Percentiles rank a stretch among this genome's conserved stretches.
These are phyloP conservation scores for Sardina pilchardus DNA, from an alignment of 2,113 vertebrate genomes.

Conservation along the genomic window DNA sequence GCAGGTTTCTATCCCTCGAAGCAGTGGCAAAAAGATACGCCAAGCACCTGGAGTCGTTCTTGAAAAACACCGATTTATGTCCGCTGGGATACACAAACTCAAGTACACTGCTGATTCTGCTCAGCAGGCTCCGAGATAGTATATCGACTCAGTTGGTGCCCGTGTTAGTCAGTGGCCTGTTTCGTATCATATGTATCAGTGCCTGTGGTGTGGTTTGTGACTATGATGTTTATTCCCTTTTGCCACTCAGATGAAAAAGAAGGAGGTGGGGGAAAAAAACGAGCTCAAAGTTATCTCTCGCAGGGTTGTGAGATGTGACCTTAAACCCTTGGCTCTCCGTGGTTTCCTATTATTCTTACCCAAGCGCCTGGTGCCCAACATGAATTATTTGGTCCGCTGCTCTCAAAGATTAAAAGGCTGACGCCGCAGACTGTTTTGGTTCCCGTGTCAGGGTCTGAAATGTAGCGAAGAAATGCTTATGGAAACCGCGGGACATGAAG, in stretches of 20 bases:
- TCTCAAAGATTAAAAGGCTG: constrained; percentile 57
- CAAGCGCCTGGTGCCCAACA: constrained; percentile 38
- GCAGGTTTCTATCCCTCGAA: not conserved
- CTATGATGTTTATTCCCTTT: not conserved
- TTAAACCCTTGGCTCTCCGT: constrained; percentile 29
- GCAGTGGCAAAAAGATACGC: not conserved
- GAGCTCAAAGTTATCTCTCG: not conserved
- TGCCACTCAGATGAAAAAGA: not conserved
- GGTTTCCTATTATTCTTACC: constrained; percentile 57
- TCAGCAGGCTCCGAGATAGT: not conserved
- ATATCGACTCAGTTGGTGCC: not conserved
- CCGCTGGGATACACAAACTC: not conserved
- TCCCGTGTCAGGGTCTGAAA: constrained; percentile 43
- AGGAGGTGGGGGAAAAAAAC: too few relatives aligned
- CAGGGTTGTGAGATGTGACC: constrained; percentile 35
- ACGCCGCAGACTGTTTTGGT: constrained; percentile 46
- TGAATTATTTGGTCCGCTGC: constrained; percentile 55
- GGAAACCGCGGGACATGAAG: constrained; percentile 45
- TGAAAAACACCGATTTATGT: not conserved
- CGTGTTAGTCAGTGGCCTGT: not conserved
- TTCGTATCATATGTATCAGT: not conserved
- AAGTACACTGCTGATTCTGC: not conserved
- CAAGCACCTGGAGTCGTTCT: not conserved
- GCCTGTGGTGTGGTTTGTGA: not conserved
- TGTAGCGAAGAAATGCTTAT: constrained; percentile 50